Base-by-base conservation (phyloP, 2,797 vertebrate genomes). In the Silurus lanzhouensis region DNA sequence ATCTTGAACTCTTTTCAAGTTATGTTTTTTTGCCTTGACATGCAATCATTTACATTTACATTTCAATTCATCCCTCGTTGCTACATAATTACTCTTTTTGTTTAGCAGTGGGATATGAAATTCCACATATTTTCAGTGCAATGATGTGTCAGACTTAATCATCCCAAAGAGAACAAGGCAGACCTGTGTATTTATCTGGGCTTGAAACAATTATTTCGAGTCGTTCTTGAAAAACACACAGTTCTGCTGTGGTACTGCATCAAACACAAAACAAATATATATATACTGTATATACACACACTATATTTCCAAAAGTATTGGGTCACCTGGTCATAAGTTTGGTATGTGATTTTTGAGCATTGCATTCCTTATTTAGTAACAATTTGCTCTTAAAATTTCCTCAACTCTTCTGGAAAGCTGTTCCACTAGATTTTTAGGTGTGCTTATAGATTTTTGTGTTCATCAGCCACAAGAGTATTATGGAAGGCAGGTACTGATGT, bases 161-260 rank as follows among this genome's bases (percentile, higher is more conserved):
- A 85, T 25, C 17, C 31, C 19, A 71, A 60, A 76, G 78, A 61
- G 74, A 67, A 71, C 76, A 85, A 83, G 81, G 17, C 83, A 84
- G 72, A 82, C 76, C 70, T 70, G 68, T 79, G 83, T 86, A 88
- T 81, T 74, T 85, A 67, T 48, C 44, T 61, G 78, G 84, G 71
- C 25, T 55, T 17, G 46, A 66, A 68, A 86, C 76, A 61, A 58
- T 88, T 60, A 87, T 52, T 83, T 86, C 25, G 55, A 66, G 75
- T 82, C 13, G 1, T 87, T 84, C 57, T 74, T 76, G 86, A 88
- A 79, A 89, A 91, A 89, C 78, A 83, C 38, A 83, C 64, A 64
- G 46, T 58, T 85, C 85, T 74, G 67, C 76, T 79, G 83, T 20
- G 64, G 87, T 75, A 63, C 81, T 46, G 48, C 66, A 46, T 82